Evolutionary conservation across 2,888 invertebrate species (phyloP), one percentile per base, ranked within the genome.

Genomic region (Drosophila lutescens): DNA sequence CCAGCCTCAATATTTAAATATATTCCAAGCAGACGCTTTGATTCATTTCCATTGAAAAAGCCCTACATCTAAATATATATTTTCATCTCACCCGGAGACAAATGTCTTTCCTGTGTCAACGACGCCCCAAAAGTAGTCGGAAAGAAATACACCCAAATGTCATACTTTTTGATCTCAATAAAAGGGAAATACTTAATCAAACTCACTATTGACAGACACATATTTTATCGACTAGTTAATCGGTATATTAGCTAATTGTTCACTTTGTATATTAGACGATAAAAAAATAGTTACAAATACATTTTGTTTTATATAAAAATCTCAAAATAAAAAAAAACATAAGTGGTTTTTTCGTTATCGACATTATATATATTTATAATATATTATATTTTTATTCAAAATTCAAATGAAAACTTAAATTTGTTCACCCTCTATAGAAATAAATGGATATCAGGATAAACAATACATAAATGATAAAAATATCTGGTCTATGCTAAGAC

Each of bases 51-150:
- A 54, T 41, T 54, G 30, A 47, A 9, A 67, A 40, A 26, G 41
- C 12, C 41, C 58, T 15, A 6, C 30, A 30, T 47, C 15, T 58
- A 36, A n/a, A 32, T 15, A 46, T 62, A 32, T 20, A 67, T 47
- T 49, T 34, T 15, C 41, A 36, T 36, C 34, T 54, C 47, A 50
- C 23, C n/a, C 66, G 23, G 23, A 76, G 82, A 81, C 79, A 81
- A 85, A 82, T 76, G 80, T 63, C 71, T 68, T 74, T 54, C 46
- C 54, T 71, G 47, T 84, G 80, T 75, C 61, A 69, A 50, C 63
- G 17, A 43, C 26, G 41, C 41, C 49, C 59, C 38, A 34, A 68
- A 58, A 68, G 41, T 23, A 51, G 49, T 69, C 32, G 38, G 49
- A 43, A 32, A 23, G 26, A 47, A 15, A 30, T 12, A 41, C 15